phyloP scores from a whole-genome alignment of 2,797 vertebrate species.

The Carcharodon carcharias region DNA sequence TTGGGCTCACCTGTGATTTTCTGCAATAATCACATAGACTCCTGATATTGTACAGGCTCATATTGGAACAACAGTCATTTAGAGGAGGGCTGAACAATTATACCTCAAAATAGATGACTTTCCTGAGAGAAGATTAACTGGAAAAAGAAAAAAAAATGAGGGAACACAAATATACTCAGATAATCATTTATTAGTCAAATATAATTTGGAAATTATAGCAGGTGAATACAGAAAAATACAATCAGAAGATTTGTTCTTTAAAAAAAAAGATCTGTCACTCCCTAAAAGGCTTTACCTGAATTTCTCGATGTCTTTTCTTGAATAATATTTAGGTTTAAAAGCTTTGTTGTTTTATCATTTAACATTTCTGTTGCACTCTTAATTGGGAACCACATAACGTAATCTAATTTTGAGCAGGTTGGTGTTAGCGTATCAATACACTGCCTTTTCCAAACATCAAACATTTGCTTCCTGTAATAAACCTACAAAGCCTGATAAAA shows the following conservation, averaged over 20 bases:
- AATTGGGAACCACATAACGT: background rate
- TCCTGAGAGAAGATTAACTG: background rate
- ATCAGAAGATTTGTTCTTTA: background rate
- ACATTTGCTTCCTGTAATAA: constrained; percentile 1
- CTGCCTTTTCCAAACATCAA: background rate
- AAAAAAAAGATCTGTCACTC: background rate
- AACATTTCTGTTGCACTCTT: background rate
- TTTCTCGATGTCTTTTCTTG: background rate
- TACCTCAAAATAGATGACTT: background rate
- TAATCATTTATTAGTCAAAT: constrained; percentile 29
- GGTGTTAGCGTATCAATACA: background rate
- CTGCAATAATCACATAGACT: background rate
- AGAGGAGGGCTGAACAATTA: background rate
- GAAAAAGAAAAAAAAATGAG: background rate
- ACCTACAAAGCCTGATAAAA: background rate
- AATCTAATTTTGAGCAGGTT: background rate
- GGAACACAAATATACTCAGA: background rate
- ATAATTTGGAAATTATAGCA: background rate
- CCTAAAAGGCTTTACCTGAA: background rate
- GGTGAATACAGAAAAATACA: constrained; percentile 26
- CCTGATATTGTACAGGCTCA: background rate
- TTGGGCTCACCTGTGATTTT: background rate
- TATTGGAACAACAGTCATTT: background rate
- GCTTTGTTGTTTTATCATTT: background rate
- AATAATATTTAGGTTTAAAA: background rate